phyloP scores from a whole-genome alignment of 2,888 invertebrate genomes.

The Sipha maydis region DNA sequence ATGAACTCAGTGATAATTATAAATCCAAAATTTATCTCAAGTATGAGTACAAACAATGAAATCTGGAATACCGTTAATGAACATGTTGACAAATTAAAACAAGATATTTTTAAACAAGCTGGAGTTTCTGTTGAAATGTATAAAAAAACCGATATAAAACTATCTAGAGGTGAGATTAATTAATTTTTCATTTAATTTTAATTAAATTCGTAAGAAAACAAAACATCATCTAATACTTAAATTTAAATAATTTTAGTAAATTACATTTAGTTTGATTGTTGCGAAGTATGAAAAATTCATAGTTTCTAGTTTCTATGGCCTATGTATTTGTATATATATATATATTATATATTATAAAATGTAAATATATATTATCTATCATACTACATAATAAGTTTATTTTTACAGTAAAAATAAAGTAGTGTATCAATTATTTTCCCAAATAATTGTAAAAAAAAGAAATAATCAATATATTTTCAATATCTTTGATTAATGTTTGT shows the following conservation, averaged over 20 bases:
- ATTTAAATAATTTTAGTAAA: too few species aligned
- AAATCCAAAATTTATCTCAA: constrained; percentile 41
- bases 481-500: too few species aligned
- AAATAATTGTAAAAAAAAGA: too few species aligned
- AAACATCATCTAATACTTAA: too few species aligned
- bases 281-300: not conserved
- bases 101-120: constrained; percentile 56
- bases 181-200: too few species aligned
- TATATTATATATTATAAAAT: not conserved
- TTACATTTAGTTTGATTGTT: not conserved
- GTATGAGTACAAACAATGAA: constrained; percentile 35
- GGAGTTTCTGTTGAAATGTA: constrained; percentile 59
- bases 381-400: too few species aligned
- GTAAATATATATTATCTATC: too few species aligned
- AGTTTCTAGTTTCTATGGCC: not conserved
- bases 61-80: constrained; percentile 45
- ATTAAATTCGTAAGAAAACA: too few species aligned
- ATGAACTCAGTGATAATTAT: constrained; percentile 40
- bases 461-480: too few species aligned
- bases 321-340: not conserved
- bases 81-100: constrained; percentile 47
- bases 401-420: too few species aligned
- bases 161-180: constrained; percentile 63
- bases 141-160: constrained; percentile 64
- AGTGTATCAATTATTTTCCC: too few species aligned